Base-by-base conservation (phyloP, 2,797 vertebrate genomes). In the Erithacus rubecula region DNA sequence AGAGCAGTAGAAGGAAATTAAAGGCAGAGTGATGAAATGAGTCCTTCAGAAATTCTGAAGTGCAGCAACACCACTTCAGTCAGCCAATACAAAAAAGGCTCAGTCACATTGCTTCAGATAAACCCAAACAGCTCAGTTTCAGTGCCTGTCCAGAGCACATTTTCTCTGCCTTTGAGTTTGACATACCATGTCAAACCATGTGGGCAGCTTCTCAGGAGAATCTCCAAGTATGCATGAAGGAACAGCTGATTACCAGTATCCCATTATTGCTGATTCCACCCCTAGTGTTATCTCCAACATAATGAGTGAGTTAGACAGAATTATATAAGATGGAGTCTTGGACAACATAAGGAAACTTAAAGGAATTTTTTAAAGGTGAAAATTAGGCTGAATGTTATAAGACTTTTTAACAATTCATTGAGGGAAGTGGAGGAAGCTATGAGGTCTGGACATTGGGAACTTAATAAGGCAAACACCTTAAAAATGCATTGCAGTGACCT, bases 1-100 rank as follows among this genome's bases (percentile, higher is more conserved):
- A 91, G 63, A 93, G 27, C 9, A 85, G 69, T 6, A 94, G 52
- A 92, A 83, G 55, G 52, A 82, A 93, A 91, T 88, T 72, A 82
- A 90, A 96, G 55, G 79, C 60, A 88, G 72, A 89, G 55, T 39
- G 44, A 82, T 68, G 56, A 95, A 90, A 82, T 55, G 81, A 93
- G 51, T 63, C 78, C 89, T 87, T 83, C 83, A 91, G 70, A 94
- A 81, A 93, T 65, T 65, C 0, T 87, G 19, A 78, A 72, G 51
- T 63, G 39, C 65, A 88, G 79, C 69, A 80, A 79, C 76, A 89
- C 29, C 72, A 80, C 36, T 92, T 94, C 64, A 70, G 30, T 87
- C 44, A 86, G 65, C 12, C 87, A 87, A 56, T 36, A 85, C 34
- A 76, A 77, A 91, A 90, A 87, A 71, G 43, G 21, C 22, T 65